Evolutionary conservation across 2,797 vertebrate genomes (phyloP).

Genomic region (Allobates femoralis): DNA sequence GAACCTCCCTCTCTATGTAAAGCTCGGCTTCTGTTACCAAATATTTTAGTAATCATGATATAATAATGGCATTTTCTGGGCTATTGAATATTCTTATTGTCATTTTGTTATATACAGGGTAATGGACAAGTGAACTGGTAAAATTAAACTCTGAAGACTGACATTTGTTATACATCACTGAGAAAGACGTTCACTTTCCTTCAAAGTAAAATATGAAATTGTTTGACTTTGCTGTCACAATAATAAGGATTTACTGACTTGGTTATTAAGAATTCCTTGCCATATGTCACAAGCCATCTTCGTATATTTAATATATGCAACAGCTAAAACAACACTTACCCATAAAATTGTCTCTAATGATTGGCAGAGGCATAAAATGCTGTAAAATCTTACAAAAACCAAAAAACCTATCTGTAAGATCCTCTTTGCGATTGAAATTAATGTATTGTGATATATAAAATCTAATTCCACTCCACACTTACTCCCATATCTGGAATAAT

Average conservation of each 20-base stretch:
- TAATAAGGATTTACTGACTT: slow-evolving; percentile 33
- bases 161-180: not conserved
- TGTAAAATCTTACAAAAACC: slow-evolving; percentile 22
- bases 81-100: not conserved
- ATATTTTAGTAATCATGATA: too few relatives aligned
- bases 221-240: slow-evolving; percentile 1
- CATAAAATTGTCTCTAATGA: slow-evolving; percentile 27
- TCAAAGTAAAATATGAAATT: slow-evolving; percentile 14
- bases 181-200: not conserved
- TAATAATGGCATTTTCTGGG: not conserved
- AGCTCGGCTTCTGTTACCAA: too few relatives aligned
- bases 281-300: slow-evolving; percentile 35
- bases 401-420: slow-evolving; percentile 14
- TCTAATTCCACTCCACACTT: not conserved
- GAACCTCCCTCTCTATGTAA: too few relatives aligned
- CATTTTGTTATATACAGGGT: too few relatives aligned
- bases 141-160: not conserved
- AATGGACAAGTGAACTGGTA: not conserved
- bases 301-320: slow-evolving; percentile 36
- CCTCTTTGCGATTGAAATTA: not conserved
- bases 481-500: slow-evolving; percentile 36
- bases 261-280: slow-evolving; percentile 5
- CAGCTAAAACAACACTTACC: slow-evolving; percentile 37
- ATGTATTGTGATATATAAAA: slow-evolving; percentile 27
- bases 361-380: slow-evolving; percentile 37